Evolutionary conservation across 2,797 vertebrate genomes (phyloP).

Genomic region (Acanthurus tractus): DNA sequence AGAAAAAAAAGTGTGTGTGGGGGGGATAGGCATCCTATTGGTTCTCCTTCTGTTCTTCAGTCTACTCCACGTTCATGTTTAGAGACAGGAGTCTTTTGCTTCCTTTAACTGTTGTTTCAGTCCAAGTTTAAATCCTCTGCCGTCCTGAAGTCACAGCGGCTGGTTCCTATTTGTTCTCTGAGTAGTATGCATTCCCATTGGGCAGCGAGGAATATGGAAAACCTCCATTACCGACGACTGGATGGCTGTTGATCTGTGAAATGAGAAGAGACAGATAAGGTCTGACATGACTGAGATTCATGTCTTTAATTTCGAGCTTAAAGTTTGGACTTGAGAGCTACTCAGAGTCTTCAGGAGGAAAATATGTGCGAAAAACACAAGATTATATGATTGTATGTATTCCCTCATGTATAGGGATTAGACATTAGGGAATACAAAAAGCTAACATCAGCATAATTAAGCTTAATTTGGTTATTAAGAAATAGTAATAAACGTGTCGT

Average conservation of each 20-base stretch:
- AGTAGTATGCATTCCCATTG: constrained; percentile 72
- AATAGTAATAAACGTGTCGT: too few species aligned
- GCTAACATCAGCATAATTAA: too few species aligned
- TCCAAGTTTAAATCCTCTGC: constrained; percentile 17
- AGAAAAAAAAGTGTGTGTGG: neutral
- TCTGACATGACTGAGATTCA: neutral
- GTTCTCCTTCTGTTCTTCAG: constrained; percentile 44
- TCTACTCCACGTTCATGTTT: constrained; percentile 41
- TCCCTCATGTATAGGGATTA: too few species aligned
- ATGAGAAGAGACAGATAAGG: constrained; percentile 1
- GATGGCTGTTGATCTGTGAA: constrained; percentile 73
- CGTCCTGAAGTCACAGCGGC: constrained; percentile 49
- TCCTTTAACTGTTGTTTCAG: constrained; percentile 28
- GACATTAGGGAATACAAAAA: too few species aligned
- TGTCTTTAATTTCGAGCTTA: neutral
- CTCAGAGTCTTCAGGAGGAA: too few species aligned
- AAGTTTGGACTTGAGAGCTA: neutral
- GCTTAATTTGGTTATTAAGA: too few species aligned
- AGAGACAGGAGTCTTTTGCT: constrained; percentile 43
- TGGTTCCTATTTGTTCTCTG: constrained; percentile 74
- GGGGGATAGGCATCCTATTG: neutral
- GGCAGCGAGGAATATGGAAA: constrained; percentile 63
- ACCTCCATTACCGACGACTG: constrained; percentile 57
- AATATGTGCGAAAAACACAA: too few species aligned
- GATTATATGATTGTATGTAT: too few species aligned